These are phyloP conservation scores for Rapana venosa DNA, from an alignment of 2,888 invertebrate genomes.

Conservation along the genomic window DNA sequence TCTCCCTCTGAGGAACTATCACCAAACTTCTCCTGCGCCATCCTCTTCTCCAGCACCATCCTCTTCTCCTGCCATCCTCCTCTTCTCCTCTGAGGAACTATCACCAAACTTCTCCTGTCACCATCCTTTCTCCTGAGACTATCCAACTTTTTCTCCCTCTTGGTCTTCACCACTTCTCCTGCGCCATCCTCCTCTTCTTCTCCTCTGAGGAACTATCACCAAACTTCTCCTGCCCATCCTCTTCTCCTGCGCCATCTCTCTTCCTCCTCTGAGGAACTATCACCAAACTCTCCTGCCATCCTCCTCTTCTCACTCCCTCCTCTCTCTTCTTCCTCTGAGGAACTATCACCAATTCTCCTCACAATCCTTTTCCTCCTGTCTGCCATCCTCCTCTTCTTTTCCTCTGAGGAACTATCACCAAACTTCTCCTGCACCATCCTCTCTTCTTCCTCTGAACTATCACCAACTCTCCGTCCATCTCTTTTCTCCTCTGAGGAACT, in stretches of 20 bases:
- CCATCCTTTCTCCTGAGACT: neutral
- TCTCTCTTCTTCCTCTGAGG: neutral
- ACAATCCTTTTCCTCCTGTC: neutral
- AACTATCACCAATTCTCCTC: neutral
- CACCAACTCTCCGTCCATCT: too few species aligned
- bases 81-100: conserved; percentile 21
- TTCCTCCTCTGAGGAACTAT: too few species aligned
- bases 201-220: neutral
- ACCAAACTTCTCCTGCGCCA: neutral
- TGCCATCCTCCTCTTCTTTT: neutral
- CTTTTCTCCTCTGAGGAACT: neutral
- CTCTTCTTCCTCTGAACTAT: neutral
- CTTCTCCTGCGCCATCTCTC: neutral
- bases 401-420: conserved; percentile 34
- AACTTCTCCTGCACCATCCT: conserved; percentile 13
- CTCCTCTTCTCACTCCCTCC: neutral
- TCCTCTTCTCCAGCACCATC: too few species aligned
- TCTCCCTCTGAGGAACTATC: neutral
- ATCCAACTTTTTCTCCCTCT: too few species aligned
- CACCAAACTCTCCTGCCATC: too few species aligned
- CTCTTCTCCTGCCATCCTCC: neutral
- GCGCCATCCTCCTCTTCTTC: neutral
- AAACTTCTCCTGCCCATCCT: neutral
- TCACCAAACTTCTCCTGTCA: conserved; percentile 24
- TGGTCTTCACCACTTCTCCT: neutral